phyloP scores from a whole-genome alignment of 2,888 invertebrate species.

The Alentia gelatinosa region DNA sequence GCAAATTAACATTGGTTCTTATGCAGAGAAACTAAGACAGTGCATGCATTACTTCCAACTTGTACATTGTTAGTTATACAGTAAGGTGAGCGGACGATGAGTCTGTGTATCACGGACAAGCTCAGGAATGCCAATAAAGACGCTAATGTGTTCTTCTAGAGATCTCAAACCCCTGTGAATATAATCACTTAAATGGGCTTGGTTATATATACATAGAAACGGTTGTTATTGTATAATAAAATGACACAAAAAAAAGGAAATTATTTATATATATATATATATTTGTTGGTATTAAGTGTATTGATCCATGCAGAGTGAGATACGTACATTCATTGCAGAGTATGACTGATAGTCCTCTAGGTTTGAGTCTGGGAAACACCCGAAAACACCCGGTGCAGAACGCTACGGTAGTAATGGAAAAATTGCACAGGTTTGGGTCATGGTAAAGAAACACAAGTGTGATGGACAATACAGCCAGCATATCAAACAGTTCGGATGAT shows the following conservation, averaged over 20 bases:
- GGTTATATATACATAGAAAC: background rate
- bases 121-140: constrained; percentile 15
- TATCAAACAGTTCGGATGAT: constrained; percentile 35
- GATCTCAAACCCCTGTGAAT: background rate
- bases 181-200: too few relatives aligned
- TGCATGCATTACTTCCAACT: background rate
- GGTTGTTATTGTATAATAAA: too few relatives aligned
- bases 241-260: too few relatives aligned
- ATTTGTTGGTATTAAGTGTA: background rate
- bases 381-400: constrained; percentile 52
- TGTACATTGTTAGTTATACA: constrained; percentile 2
- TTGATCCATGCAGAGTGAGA: constrained; percentile 50
- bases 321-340: constrained; percentile 52
- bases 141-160: background rate
- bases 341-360: constrained; percentile 51
- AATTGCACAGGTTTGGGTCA: constrained; percentile 52
- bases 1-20: constrained; percentile 15
- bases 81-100: background rate
- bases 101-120: background rate
- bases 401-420: constrained; percentile 48
- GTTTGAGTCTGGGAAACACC: constrained; percentile 50
- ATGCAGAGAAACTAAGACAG: background rate
- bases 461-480: constrained; percentile 2
- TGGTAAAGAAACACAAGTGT: constrained; percentile 16
- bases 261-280: too few relatives aligned